These are phyloP conservation scores for Meloe dianella DNA, from an alignment of 2,888 invertebrate species.

Conservation along the genomic window DNA sequence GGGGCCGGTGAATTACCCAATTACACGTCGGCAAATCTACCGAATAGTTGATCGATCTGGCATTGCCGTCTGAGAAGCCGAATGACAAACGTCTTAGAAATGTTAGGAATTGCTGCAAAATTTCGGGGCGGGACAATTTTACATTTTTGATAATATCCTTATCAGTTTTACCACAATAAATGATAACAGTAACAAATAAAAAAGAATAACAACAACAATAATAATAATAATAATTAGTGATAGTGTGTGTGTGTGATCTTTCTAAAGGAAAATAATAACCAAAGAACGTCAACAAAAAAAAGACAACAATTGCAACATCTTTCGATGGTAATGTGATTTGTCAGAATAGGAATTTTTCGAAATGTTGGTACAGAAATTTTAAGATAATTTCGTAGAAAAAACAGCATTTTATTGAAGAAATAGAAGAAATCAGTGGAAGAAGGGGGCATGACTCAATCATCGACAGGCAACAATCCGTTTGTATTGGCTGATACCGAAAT, in stretches of 20 bases:
- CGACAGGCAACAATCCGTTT: constrained; percentile 41
- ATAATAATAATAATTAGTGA: background rate
- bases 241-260: too few relatives aligned
- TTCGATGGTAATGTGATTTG: background rate
- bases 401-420: background rate
- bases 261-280: background rate
- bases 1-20: too few relatives aligned
- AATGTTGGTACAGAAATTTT: too few relatives aligned
- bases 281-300: background rate
- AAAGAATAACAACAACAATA: background rate
- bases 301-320: background rate
- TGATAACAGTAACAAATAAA: background rate
- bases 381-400: too few relatives aligned
- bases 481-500: constrained; percentile 50
- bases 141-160: background rate
- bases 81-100: constrained; percentile 9
- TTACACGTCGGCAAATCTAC: background rate
- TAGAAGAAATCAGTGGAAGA: background rate
- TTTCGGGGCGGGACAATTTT: constrained; percentile 7
- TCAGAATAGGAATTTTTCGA: too few relatives aligned
- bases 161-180: background rate
- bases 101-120: constrained; percentile 7
- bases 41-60: background rate
- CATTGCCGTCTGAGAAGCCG: background rate
- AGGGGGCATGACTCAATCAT: constrained; percentile 48